Evolutionary conservation across 1,140 invertebrate genomes (phyloP).

Genomic region (Rhyzopertha dominica): DNA sequence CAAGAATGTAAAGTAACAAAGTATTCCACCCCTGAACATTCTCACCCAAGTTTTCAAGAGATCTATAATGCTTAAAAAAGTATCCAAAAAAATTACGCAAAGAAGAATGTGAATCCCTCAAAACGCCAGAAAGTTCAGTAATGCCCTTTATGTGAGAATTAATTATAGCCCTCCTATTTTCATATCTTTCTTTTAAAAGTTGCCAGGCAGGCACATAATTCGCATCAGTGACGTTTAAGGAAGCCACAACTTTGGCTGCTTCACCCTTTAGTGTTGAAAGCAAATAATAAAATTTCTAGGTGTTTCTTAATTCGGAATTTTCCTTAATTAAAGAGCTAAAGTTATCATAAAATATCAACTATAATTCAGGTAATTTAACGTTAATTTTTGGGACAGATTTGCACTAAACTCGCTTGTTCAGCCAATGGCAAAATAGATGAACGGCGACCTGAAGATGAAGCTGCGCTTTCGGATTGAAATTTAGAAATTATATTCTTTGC

Average conservation of each 20-base stretch:
- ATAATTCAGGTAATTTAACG: too few species aligned
- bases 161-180: slow-evolving; percentile 2
- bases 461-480: too few species aligned
- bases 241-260: background rate
- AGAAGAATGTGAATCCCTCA: background rate
- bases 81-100: background rate
- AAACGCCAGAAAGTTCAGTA: background rate
- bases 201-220: slow-evolving; percentile 2
- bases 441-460: too few species aligned
- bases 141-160: background rate
- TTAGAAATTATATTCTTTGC: too few species aligned
- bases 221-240: background rate
- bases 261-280: slow-evolving; percentile 1
- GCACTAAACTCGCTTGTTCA: too few species aligned
- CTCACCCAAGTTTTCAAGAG: slow-evolving; percentile 1
- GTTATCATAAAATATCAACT: too few species aligned
- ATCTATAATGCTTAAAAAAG: background rate
- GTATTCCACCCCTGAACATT: background rate
- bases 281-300: slow-evolving; percentile 4
- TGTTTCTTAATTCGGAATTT: too few species aligned
- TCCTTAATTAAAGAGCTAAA: too few species aligned
- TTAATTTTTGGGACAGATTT: too few species aligned
- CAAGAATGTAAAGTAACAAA: background rate
- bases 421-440: too few species aligned
- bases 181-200: slow-evolving; percentile 1